Percentiles rank a stretch among this genome's conserved stretches.
These are phyloP conservation scores for Serranus cabrilla DNA, from an alignment of 2,797 vertebrate species.

Conservation along the genomic window DNA sequence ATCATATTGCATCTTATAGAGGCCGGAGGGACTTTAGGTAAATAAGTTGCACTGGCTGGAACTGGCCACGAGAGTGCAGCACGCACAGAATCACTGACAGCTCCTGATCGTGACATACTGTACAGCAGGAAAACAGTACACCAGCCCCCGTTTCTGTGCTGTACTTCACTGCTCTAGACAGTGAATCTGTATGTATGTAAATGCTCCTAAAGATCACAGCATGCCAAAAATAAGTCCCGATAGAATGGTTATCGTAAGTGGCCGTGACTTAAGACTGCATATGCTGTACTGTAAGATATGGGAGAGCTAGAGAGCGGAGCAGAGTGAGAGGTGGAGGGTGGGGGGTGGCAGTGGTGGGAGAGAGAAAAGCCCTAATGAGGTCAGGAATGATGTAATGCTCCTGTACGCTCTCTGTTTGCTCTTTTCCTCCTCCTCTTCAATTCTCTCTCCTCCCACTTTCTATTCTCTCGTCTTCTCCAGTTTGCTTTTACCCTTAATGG, in stretches of 20 bases:
- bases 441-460: constrained; percentile 77
- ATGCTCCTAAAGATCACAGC: constrained; percentile 18
- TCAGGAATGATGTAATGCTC: constrained; percentile 87
- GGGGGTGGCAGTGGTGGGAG: constrained; percentile 51
- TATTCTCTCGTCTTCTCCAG: constrained; percentile 73
- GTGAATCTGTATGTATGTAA: constrained; percentile 10
- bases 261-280: constrained; percentile 17
- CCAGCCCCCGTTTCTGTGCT: constrained; percentile 36
- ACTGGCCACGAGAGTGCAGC: constrained; percentile 79
- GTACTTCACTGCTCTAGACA: constrained; percentile 34
- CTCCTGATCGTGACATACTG: constrained; percentile 56
- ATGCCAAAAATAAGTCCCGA: constrained; percentile 11
- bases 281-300: constrained; percentile 30
- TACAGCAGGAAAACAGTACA: constrained; percentile 53
- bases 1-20: constrained; percentile 18
- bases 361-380: constrained; percentile 86
- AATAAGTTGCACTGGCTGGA: constrained; percentile 69
- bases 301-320: constrained; percentile 63
- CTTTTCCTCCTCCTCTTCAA: constrained; percentile 74
- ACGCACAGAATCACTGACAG: constrained; percentile 47
- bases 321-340: constrained; percentile 46
- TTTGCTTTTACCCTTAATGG: constrained; percentile 81
- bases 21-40: constrained; percentile 61
- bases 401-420: constrained; percentile 76
- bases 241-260: constrained; percentile 4